These are phyloP conservation scores for Hydrochoerus hydrochaeris DNA, from an alignment of 2,113 vertebrate genomes.

Conservation along the genomic window DNA sequence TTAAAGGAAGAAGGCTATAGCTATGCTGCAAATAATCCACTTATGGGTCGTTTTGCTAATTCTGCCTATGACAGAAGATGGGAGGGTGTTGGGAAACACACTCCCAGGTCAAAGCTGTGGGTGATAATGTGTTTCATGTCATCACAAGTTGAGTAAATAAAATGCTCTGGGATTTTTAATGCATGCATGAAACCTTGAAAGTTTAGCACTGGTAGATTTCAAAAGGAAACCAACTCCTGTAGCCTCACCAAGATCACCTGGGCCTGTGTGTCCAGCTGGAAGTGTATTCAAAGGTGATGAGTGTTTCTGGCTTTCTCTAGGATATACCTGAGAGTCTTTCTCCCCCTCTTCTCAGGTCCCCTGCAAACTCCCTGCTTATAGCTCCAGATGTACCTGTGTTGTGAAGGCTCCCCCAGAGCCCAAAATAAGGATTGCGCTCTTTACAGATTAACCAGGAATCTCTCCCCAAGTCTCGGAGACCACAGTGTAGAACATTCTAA, in stretches of 20 bases:
- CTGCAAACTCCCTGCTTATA: not conserved
- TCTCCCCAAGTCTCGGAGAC: fast-evolving
- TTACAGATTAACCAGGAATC: not conserved
- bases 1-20: slow-evolving; percentile 77
- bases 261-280: not conserved
- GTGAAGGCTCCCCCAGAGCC: not conserved
- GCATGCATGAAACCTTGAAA: not conserved
- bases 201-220: not conserved
- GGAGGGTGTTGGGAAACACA: not conserved
- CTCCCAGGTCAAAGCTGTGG: slow-evolving; percentile 38
- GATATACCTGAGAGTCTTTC: not conserved
- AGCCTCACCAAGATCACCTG: not conserved
- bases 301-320: not conserved
- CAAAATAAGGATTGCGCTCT: not conserved
- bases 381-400: not conserved
- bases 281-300: not conserved
- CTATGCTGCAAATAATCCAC: slow-evolving; percentile 74
- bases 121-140: slow-evolving; percentile 43
- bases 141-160: slow-evolving; percentile 41
- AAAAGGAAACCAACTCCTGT: not conserved
- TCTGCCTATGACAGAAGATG: slow-evolving; percentile 44
- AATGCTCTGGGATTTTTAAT: not conserved
- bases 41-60: slow-evolving; percentile 59
- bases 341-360: not conserved
- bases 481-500: not conserved